Conservation (phyloP, 2,797 vertebrate species). For the Distichodus sexfasciatus region DNA sequence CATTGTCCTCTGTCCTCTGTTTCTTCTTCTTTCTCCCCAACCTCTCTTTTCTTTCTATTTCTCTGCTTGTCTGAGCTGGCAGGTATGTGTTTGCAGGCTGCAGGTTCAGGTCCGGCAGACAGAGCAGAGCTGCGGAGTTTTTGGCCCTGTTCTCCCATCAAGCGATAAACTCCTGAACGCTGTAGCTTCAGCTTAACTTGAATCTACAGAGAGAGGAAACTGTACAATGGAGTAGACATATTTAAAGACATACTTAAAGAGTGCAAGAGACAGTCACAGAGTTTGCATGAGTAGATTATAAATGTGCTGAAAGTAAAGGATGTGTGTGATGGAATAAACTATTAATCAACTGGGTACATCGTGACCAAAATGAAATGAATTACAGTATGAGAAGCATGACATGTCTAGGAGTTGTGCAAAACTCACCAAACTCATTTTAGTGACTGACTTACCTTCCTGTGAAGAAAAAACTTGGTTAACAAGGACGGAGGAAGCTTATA, state of each 20-base stretch:
- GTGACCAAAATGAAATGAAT: no score
- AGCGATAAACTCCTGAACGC: slow-evolving; percentile 59
- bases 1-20: neutral
- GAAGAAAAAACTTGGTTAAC: neutral
- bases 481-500: neutral
- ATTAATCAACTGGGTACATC: no score
- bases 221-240: no score
- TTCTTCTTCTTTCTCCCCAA: slow-evolving; percentile 21
- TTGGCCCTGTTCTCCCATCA: slow-evolving; percentile 42
- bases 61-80: slow-evolving; percentile 20
- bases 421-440: neutral
- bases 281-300: no score
- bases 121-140: slow-evolving; percentile 25
- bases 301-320: no score
- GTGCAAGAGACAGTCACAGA: neutral
- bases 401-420: no score
- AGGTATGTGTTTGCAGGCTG: slow-evolving; percentile 41
- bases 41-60: slow-evolving; percentile 20
- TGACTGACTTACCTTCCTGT: neutral
- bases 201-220: slow-evolving; percentile 31
- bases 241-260: no score
- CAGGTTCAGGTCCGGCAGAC: slow-evolving; percentile 54
- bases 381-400: no score
- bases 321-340: no score
- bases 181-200: slow-evolving; percentile 47